A percentile compares a stretch with the other conserved stretches of the same genome.
Conservation (phyloP, 2,888 invertebrate genomes). For the Rhyacophila evoluta region DNA sequence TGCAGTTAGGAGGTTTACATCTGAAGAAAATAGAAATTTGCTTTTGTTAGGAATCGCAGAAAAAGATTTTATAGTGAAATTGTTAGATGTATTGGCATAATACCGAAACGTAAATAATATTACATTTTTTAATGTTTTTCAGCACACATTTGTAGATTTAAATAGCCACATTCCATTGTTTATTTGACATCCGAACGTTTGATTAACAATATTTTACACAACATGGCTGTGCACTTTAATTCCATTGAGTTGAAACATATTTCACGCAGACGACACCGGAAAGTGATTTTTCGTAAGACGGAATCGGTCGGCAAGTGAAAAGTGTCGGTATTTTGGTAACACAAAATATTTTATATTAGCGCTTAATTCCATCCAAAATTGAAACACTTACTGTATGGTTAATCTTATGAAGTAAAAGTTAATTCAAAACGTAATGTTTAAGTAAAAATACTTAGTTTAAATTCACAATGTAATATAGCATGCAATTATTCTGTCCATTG, state of each 20-base stretch:
- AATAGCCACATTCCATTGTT: slow-evolving; percentile 36
- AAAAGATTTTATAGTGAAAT: not conserved
- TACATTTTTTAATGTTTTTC: slow-evolving; percentile 2
- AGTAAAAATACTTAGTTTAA: slow-evolving; percentile 49
- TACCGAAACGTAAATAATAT: slow-evolving; percentile 31
- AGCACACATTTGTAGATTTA: slow-evolving; percentile 23
- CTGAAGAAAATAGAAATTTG: slow-evolving; percentile 30
- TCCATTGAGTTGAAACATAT: slow-evolving; percentile 25
- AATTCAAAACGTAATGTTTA: slow-evolving; percentile 36
- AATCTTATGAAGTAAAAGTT: slow-evolving; percentile 52
- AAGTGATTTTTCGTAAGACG: not conserved
- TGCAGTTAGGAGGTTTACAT: slow-evolving; percentile 19
- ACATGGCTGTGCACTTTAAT: slow-evolving; percentile 53
- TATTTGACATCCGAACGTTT: slow-evolving; percentile 28
- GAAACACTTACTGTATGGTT: slow-evolving; percentile 44
- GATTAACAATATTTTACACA: slow-evolving; percentile 27
- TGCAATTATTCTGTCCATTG: slow-evolving; percentile 55
- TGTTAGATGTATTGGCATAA: slow-evolving; percentile 8
- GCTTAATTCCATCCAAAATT: slow-evolving; percentile 55
- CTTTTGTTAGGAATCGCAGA: slow-evolving; percentile 23
- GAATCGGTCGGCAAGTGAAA: slow-evolving; percentile 17
- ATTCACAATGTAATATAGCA: slow-evolving; percentile 54
- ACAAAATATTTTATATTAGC: slow-evolving; percentile 47
- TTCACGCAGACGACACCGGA: not conserved
- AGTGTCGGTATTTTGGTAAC: slow-evolving; percentile 31